Evolutionary conservation across 2,113 vertebrate species (phyloP), one percentile per base, ranked within the genome.

Genomic region (Istiophorus platypterus): DNA sequence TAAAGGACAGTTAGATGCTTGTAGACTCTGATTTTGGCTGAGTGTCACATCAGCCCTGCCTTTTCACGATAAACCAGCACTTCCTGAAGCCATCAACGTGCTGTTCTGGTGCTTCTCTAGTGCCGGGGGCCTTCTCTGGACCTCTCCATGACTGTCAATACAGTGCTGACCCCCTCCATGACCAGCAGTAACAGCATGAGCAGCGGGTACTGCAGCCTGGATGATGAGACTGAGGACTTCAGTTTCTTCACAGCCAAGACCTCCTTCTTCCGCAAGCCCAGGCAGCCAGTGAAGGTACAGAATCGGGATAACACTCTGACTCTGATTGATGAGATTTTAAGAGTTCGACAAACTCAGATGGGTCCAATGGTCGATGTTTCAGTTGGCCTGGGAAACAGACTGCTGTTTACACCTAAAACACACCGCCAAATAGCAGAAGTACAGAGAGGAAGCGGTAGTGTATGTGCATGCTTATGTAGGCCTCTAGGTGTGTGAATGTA

Each of bases 201-300:
- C 96, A 99, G 98, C 86, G 98, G 97, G 69, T 98, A 98, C 95
- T 96, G 98, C 89, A 99, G 98, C 94, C 95, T 96, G 95, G 98
- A 99, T 22, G 97, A 99, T 65, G 98, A 99, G 42, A 96, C 95
- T 54, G 98, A 99, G 59, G 98, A 99, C 51, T 97, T 93, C 76
- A 85, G 95, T 76, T 99, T 99, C 94, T 99, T 99, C 94, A 99
- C 98, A 0, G 98, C 98, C 47, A 99, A 97, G 94, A 98, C 97
- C 91, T 96, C 97, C 29, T 97, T 99, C 80, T 99, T 98, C 93
- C 94, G 92, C 86, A 96, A 86, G 63, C 13, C 92, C 91, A 97
- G 94, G 82, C 88, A 84, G 0, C 63, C 93, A 13, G 64, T 89
- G 3, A 97, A 98, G 97, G 97, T 99, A 98, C 58, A 65, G 51